Conservation (phyloP, 2,888 invertebrate species). For the Keiferia lycopersicella region DNA sequence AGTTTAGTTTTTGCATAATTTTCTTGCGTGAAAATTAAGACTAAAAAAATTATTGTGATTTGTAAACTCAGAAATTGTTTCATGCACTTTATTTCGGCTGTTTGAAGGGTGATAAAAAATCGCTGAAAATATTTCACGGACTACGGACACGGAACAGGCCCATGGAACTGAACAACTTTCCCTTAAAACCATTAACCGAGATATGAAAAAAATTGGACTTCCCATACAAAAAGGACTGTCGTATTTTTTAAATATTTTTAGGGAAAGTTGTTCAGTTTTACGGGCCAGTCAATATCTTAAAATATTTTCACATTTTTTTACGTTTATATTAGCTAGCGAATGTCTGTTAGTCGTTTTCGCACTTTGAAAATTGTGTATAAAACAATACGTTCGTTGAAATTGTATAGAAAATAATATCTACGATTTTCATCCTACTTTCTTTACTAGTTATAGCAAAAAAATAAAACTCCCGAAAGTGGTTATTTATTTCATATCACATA, state of each 20-base stretch:
- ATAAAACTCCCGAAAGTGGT: no score
- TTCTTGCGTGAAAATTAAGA: neutral
- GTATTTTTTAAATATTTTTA: neutral
- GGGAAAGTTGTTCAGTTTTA: neutral
- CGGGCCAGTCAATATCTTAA: neutral
- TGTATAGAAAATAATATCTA: neutral
- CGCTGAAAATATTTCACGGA: neutral
- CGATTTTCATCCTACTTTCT: no score
- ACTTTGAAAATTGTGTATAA: conserved; percentile 2
- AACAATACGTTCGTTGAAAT: neutral
- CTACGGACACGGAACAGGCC: no score
- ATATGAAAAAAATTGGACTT: neutral
- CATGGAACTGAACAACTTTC: conserved; percentile 4
- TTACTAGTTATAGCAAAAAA: no score
- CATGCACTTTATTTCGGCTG: neutral
- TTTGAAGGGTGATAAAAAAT: neutral
- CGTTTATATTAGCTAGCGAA: neutral
- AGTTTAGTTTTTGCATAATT: conserved; percentile 8
- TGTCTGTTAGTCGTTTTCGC: neutral
- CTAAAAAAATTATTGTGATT: neutral
- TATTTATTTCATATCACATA: no score
- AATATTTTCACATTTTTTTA: neutral
- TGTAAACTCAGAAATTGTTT: neutral
- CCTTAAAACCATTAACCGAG: neutral
- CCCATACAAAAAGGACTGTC: neutral